Evolutionary conservation across 2,113 vertebrate species (phyloP).

Genomic region (Chaetodon trifascialis): DNA sequence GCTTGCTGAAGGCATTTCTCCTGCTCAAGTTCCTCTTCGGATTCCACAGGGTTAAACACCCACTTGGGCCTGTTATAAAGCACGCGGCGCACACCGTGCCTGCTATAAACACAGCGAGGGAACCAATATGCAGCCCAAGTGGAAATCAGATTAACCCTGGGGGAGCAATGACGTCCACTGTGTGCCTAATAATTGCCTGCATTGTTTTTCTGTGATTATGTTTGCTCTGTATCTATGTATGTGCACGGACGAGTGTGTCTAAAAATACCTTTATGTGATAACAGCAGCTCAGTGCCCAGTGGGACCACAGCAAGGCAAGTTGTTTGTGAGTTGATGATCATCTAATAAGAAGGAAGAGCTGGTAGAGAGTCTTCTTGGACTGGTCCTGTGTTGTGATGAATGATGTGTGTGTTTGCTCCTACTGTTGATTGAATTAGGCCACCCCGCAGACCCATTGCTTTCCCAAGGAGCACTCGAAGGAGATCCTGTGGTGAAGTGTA

Average conservation of each 20-base stretch:
- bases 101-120: slow-evolving; percentile 36
- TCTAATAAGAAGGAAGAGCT: slow-evolving; percentile 5
- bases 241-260: slow-evolving; percentile 8
- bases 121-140: slow-evolving; percentile 39
- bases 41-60: slow-evolving; percentile 28
- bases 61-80: slow-evolving; percentile 11
- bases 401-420: slow-evolving; percentile 58
- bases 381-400: slow-evolving; percentile 63
- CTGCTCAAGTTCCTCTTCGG: slow-evolving; percentile 8
- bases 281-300: slow-evolving; percentile 2
- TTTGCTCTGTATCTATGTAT: background rate
- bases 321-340: slow-evolving; percentile 52
- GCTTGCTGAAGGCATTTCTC: background rate
- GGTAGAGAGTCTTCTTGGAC: slow-evolving; percentile 23
- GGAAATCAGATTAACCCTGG: slow-evolving; percentile 54
- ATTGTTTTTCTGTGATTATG: slow-evolving; percentile 45
- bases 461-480: slow-evolving; percentile 67
- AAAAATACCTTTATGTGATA: slow-evolving; percentile 31
- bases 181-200: slow-evolving; percentile 39
- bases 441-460: slow-evolving; percentile 62
- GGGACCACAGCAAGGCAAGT: slow-evolving; percentile 3
- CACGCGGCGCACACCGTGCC: slow-evolving; percentile 9
- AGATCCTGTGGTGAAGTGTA: slow-evolving; percentile 75
- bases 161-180: slow-evolving; percentile 37
- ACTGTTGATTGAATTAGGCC: slow-evolving; percentile 78